Conservation (phyloP, 1,140 invertebrate genomes). For the Littorina saxatilis region DNA sequence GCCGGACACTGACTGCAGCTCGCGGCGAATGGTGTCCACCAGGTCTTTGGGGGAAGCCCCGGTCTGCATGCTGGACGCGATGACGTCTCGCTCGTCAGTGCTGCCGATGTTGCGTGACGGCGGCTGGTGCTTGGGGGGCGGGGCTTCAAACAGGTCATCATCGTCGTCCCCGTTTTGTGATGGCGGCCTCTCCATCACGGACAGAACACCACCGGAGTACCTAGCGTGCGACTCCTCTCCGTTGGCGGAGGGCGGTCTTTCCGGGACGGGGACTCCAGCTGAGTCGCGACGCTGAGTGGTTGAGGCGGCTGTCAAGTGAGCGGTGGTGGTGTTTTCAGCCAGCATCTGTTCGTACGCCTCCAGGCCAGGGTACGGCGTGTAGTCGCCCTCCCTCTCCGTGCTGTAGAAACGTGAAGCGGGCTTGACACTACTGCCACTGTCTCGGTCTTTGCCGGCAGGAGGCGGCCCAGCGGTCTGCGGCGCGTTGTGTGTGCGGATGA, state of each 20-base stretch:
- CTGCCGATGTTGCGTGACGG: constrained; percentile 38
- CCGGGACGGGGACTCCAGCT: background rate
- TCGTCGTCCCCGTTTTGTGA: background rate
- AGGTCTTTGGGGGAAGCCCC: constrained; percentile 45
- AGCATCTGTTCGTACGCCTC: constrained; percentile 1
- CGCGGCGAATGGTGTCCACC: constrained; percentile 48
- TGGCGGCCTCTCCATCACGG: too few relatives aligned
- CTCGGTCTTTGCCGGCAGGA: background rate
- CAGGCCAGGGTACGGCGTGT: background rate
- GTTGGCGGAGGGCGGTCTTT: background rate
- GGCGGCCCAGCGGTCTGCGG: background rate
- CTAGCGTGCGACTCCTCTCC: background rate
- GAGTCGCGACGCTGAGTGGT: background rate
- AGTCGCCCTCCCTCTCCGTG: background rate
- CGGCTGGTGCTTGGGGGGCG: constrained; percentile 32
- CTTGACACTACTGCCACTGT: background rate
- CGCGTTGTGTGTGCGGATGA: constrained; percentile 41
- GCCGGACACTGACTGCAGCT: constrained; percentile 63
- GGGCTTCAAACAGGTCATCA: background rate
- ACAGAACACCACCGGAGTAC: background rate
- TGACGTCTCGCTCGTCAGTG: constrained; percentile 57
- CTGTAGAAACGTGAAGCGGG: too few relatives aligned
- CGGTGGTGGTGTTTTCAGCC: background rate
- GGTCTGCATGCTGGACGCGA: constrained; percentile 45
- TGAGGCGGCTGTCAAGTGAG: background rate